phyloP scores from a whole-genome alignment of 1,140 invertebrate genomes.

The Pogonomyrmex californicus region DNA sequence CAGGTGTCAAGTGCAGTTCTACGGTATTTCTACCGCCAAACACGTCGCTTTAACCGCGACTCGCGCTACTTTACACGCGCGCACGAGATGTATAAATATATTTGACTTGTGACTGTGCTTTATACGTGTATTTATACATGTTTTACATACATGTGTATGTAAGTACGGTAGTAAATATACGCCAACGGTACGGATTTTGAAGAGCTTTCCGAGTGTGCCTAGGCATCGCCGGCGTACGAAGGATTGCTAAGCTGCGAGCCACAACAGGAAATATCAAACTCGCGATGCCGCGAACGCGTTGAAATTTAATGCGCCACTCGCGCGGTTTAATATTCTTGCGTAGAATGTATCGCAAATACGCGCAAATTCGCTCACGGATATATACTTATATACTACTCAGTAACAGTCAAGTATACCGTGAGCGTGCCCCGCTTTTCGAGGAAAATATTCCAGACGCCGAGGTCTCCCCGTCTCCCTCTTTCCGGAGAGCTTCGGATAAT shows the following conservation, averaged over 20 bases:
- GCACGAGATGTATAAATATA: constrained; percentile 61
- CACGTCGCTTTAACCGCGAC: constrained; percentile 68
- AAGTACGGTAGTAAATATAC: no score
- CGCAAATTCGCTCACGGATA: not conserved
- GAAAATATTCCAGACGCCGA: not conserved
- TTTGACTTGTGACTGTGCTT: constrained; percentile 60
- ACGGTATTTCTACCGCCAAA: constrained; percentile 71
- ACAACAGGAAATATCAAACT: constrained; percentile 1
- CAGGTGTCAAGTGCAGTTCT: constrained; percentile 74
- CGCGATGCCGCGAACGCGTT: not conserved
- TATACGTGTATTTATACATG: not conserved
- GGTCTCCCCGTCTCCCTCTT: not conserved
- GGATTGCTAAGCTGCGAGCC: not conserved
- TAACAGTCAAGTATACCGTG: not conserved
- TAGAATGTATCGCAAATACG: constrained; percentile 6
- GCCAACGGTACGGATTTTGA: not conserved
- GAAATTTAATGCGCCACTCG: constrained; percentile 19
- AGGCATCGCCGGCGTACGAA: not conserved
- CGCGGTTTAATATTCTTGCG: constrained; percentile 25
- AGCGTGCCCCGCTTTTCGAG: not conserved
- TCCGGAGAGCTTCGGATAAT: not conserved
- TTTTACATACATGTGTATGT: not conserved
- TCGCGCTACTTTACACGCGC: constrained; percentile 63
- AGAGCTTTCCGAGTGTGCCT: constrained; percentile 16
- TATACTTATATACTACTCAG: not conserved